phyloP scores from a whole-genome alignment of 2,113 vertebrate species.

The Crotalus helleri region DNA sequence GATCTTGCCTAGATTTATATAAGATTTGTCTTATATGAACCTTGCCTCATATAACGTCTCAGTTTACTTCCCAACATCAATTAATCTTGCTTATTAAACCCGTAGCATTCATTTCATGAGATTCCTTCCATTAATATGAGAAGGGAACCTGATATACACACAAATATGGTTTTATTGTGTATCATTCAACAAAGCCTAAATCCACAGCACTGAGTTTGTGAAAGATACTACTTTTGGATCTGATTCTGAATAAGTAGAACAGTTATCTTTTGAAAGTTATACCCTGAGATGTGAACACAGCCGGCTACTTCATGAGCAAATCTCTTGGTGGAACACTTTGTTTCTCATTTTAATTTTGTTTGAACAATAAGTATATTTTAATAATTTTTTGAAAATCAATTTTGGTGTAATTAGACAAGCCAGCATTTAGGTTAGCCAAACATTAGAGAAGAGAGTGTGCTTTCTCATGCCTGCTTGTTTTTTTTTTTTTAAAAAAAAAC shows the following conservation, averaged over 20 bases:
- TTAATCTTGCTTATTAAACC: not conserved
- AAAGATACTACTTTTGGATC: not conserved
- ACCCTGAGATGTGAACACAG: not conserved
- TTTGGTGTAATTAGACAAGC: not conserved
- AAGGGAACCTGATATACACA: not conserved
- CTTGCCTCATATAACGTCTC: not conserved
- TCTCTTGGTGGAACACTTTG: not conserved
- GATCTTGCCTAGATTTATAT: not conserved
- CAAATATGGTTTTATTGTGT: not conserved
- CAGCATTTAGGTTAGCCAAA: not conserved
- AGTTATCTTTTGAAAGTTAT: not conserved
- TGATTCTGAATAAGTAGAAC: not conserved
- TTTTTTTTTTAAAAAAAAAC: not conserved
- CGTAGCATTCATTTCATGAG: not conserved
- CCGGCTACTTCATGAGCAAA: not conserved
- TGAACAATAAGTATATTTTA: slow-evolving; percentile 1
- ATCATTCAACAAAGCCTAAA: not conserved
- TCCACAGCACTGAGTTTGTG: not conserved
- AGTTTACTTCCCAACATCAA: not conserved
- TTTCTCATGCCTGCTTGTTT: not conserved
- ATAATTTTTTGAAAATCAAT: not conserved
- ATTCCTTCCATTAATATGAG: not conserved
- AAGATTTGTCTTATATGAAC: not conserved
- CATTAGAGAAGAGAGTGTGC: not conserved
- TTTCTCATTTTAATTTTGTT: not conserved